Conservation (phyloP, 2,113 vertebrate species). For the Varanus komodoensis region DNA sequence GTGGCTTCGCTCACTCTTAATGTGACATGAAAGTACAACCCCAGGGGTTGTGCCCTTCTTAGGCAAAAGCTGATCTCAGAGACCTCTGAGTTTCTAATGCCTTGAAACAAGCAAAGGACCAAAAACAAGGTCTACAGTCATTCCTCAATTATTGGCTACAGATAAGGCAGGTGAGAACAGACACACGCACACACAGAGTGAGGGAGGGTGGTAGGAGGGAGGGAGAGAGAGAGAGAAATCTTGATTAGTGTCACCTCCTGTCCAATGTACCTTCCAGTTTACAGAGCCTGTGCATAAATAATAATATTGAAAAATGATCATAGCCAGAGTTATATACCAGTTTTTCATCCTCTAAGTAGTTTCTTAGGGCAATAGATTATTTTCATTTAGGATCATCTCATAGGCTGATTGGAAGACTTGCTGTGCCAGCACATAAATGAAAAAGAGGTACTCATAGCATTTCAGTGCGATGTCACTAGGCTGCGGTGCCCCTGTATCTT, state of each 20-base stretch:
- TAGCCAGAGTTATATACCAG: background rate
- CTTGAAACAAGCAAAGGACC: background rate
- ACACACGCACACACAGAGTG: no score
- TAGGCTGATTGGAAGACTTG: constrained; percentile 5
- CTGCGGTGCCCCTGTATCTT: background rate
- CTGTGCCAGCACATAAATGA: constrained; percentile 6
- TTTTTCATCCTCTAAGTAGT: constrained; percentile 1
- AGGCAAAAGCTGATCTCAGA: no score
- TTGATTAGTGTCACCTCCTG: background rate
- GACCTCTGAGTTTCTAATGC: no score
- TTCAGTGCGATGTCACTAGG: background rate
- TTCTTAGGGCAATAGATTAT: constrained; percentile 11
- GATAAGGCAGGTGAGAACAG: background rate
- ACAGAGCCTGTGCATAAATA: background rate
- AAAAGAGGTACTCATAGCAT: background rate
- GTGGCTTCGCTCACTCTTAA: no score
- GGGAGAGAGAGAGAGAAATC: no score
- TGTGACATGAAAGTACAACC: no score
- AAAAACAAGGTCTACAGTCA: background rate
- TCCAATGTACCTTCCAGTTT: background rate
- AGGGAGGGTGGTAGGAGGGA: no score
- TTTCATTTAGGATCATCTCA: constrained; percentile 8
- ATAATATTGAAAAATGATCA: background rate
- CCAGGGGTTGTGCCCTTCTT: no score
- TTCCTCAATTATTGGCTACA: background rate